Base-by-base conservation (phyloP, 30 jellyfish, hydroid and myxozoan genomes). In the Cassiopea andromeda region DNA sequence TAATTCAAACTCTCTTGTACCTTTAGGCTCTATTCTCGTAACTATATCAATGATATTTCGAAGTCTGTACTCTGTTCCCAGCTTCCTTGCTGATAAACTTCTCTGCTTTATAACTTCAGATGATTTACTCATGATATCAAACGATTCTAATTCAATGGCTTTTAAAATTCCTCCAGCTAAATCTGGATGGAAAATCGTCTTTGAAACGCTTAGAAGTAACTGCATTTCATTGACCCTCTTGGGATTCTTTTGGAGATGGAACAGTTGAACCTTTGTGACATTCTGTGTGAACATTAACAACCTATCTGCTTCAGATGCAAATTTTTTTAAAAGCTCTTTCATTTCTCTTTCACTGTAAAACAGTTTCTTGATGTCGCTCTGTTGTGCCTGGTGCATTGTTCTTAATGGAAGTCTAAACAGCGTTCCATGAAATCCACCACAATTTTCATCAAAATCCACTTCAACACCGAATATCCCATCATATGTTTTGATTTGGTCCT, bases 351-450 rank as follows among this genome's bases (percentile, higher is more conserved):
- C 64, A 50, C 46, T 45, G 78, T 93, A 93, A 16, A 67, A 81
- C 27, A 93, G 66, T 0, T 75, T 38, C 59, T 85, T 87, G 1
- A 93, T 93, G 48, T 93, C 90, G 83, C 98, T 93, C 9, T 14
- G 14, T 48, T 18, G 76, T 5, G 97, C 97, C 50, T 89, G 90
- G 45, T 75, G 69, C 68, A 45, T 44, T 46, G 87, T 87, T 69
- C 98, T 74, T 79, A 93, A 83, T 16, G 98, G 98, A 61, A 93
- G 76, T 45, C 98, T 69, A 59, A 93, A 93, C 47, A 93, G 89
- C 47, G 98, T 93, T 15, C 97, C 98, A 0, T 81, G 43, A 46
- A 73, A 87, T 2, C 49, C 46, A 38, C 68, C n/a, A 46, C 71
- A 79, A 44, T 64, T 54, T 0, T 15, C 75, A 1, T 67, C 60